Base-by-base conservation (phyloP, 2,797 vertebrate genomes). In the Peromyscus melanophrys region DNA sequence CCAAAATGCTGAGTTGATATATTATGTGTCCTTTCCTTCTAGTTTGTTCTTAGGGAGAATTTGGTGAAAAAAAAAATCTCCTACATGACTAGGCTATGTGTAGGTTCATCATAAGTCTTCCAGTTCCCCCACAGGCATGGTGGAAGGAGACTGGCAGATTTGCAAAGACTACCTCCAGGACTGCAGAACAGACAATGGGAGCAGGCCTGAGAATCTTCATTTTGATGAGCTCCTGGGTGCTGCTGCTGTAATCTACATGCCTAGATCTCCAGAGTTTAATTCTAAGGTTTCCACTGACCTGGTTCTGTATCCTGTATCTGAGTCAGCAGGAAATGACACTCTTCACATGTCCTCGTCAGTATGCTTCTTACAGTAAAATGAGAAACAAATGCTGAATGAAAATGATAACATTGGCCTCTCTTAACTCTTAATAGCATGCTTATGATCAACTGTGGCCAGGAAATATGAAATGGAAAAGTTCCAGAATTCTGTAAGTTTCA, bases 291-390 rank as follows among this genome's bases (percentile, higher is more conserved):
- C 29, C 2, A 8, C 4, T 37, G 29, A 89, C 25, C 40, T 80
- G 11, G 57, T 76, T 94, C 86, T 82, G 23, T 77, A 57, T 12
- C 77, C 69, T 57, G 27, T 93, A n/a, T 92, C 55, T 76, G 83
- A 84, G 31, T 94, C 29, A 19, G 23, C 85, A 57, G 9, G 11
- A 92, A 85, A 76, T 85, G 61, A 43, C 75, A 1, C 2, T 77
- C 25, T 84, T 86, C 14, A 69, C 4, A 37, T 52, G 14, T 89
- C 37, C 71, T 43, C 61, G 1, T 89, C 76, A 69, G 17, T 52
- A 9, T 67, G 6, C 19, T 90, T 89, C 57, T 78, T 61, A 31
- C 31, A 71, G 61, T 81, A 65, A 91, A 90, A 65, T 77, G 71
- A 96, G 92, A 84, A 40, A 29, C 19, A 80, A 88, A 90, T 4